Conservation (phyloP, 2,888 invertebrate genomes). For the Eristalis pertinax region DNA sequence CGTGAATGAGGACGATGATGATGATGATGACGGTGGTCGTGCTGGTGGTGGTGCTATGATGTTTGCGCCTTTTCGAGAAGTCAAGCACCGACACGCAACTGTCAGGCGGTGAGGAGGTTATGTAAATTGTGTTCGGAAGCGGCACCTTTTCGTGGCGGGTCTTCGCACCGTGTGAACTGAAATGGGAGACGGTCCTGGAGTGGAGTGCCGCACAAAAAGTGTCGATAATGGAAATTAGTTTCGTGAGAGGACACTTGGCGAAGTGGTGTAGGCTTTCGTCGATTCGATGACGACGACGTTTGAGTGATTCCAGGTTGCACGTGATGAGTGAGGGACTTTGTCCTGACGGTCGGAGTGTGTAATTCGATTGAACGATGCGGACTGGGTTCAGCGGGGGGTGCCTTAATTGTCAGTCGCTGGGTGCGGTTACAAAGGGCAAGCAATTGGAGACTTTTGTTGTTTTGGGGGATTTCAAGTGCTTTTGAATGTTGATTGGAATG, state of each 20-base stretch:
- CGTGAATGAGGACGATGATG: too few relatives aligned
- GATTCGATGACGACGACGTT: neutral
- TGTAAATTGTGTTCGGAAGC: constrained; percentile 10
- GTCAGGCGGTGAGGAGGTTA: neutral
- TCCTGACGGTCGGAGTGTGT: too few relatives aligned
- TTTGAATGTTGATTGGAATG: too few relatives aligned
- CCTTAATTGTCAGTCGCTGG: too few relatives aligned
- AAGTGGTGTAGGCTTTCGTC: constrained; percentile 1
- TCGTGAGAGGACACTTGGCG: neutral
- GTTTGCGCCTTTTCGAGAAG: constrained; percentile 1
- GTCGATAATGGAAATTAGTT: constrained; percentile 35
- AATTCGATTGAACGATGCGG: too few relatives aligned
- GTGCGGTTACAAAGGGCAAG: too few relatives aligned
- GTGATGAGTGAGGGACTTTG: neutral
- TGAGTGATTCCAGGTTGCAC: neutral
- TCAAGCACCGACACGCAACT: neutral
- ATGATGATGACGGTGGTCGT: neutral
- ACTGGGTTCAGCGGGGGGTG: too few relatives aligned
- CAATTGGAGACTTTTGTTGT: too few relatives aligned
- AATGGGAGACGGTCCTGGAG: neutral
- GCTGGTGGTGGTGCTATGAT: neutral
- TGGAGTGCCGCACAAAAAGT: neutral
- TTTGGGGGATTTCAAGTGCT: too few relatives aligned
- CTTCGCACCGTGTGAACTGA: neutral
- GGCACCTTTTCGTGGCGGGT: neutral